Conservation (phyloP, 2,888 invertebrate species). For the Cosmia trapezina region DNA sequence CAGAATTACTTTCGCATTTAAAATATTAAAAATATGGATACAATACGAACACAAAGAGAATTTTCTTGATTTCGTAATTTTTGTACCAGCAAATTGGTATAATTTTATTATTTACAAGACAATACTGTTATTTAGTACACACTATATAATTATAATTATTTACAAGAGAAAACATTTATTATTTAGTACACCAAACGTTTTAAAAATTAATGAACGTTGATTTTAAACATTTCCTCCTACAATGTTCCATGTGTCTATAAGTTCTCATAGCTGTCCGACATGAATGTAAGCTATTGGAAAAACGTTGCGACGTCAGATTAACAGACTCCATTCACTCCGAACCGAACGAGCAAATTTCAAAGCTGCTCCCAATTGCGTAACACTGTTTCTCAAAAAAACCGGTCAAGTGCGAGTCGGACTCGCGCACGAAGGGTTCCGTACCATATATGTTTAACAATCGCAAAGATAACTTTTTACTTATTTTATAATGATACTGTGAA, state of each 20-base stretch:
- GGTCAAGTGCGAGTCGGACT: no score
- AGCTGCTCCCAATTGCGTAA: no score
- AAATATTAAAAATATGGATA: neutral
- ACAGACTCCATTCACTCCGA: conserved; percentile 41
- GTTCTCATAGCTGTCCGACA: conserved; percentile 48
- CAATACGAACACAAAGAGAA: no score
- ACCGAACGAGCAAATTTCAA: neutral
- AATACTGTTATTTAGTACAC: neutral
- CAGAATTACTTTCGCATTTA: neutral
- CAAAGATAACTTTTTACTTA: no score
- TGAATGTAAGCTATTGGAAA: conserved; percentile 68
- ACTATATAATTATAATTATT: no score
- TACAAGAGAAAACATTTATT: neutral
- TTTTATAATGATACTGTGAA: no score
- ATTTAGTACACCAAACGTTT: neutral
- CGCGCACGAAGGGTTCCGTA: no score
- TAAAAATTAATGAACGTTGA: neutral
- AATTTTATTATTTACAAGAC: neutral
- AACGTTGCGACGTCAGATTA: conserved; percentile 68
- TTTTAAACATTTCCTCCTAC: conserved; percentile 18
- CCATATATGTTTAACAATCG: no score
- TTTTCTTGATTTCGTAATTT: neutral
- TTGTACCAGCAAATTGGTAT: neutral
- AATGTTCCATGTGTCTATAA: conserved; percentile 29
- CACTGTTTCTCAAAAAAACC: no score